These are phyloP conservation scores for Apamea monoglypha DNA, from an alignment of 2,888 invertebrate genomes.

Conservation along the genomic window DNA sequence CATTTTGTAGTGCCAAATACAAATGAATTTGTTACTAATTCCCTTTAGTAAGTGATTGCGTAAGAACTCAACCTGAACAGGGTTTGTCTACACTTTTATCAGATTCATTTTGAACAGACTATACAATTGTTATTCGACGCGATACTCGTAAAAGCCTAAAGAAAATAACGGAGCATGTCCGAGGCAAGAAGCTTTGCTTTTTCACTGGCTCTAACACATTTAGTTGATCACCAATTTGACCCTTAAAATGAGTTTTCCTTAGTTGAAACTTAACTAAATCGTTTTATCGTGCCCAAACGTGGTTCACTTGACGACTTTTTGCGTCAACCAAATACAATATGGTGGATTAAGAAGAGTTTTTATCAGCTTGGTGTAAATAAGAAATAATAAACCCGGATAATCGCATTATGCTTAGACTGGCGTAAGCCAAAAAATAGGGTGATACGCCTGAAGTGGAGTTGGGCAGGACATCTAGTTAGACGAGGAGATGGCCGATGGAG, in stretches of 20 bases:
- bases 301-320: slow-evolving; percentile 23
- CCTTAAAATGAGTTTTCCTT: slow-evolving; percentile 59
- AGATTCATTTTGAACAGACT: background rate
- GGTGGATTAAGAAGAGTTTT: slow-evolving; percentile 8
- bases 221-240: slow-evolving; percentile 59
- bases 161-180: slow-evolving; percentile 13
- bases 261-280: slow-evolving; percentile 53
- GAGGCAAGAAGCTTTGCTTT: slow-evolving; percentile 36
- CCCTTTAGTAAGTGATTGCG: background rate
- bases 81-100: background rate
- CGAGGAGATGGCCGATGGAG: background rate
- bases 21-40: background rate
- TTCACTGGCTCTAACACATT: slow-evolving; percentile 52
- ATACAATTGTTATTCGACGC: background rate
- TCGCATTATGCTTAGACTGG: background rate
- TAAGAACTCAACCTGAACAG: background rate
- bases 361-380: background rate
- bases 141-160: background rate
- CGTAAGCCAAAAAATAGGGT: background rate
- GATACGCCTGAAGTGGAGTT: background rate
- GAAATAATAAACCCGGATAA: background rate
- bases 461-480: background rate
- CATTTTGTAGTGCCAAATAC: background rate
- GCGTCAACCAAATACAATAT: slow-evolving; percentile 33
- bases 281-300: slow-evolving; percentile 51